Conservation (phyloP, 2,113 vertebrate species). For the Motacilla tschutschensis region DNA sequence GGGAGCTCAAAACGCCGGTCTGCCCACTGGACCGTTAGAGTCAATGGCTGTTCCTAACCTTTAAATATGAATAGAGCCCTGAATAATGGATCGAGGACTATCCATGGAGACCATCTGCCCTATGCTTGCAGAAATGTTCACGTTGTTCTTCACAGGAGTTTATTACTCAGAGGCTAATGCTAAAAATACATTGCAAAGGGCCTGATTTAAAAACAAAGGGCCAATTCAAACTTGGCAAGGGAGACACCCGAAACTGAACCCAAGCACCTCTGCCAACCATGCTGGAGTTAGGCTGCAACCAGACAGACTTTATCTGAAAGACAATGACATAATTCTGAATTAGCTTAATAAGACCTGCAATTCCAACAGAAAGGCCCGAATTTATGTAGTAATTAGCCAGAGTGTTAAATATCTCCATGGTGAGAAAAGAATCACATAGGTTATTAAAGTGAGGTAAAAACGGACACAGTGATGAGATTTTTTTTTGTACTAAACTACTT, state of each 20-base stretch:
- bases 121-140: not conserved
- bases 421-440: not conserved
- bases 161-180: constrained; percentile 9
- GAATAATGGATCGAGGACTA: not conserved
- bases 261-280: not conserved
- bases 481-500: not conserved
- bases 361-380: constrained; percentile 2
- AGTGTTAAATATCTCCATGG: not conserved
- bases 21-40: not conserved
- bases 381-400: constrained; percentile 20
- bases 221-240: not conserved
- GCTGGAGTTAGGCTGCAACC: not conserved
- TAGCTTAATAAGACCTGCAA: not conserved
- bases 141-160: not conserved
- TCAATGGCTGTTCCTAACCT: not conserved
- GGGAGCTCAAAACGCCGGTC: constrained; percentile 20
- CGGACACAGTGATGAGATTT: not conserved
- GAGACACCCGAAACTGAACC: not conserved
- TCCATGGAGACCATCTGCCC: constrained; percentile 17
- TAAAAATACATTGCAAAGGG: not conserved
- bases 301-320: constrained; percentile 2
- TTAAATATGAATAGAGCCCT: not conserved
- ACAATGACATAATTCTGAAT: constrained; percentile 14
- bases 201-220: constrained; percentile 1
- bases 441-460: not conserved